Base-by-base conservation (phyloP, 2,113 vertebrate species). In the Melanerpes formicivorus region DNA sequence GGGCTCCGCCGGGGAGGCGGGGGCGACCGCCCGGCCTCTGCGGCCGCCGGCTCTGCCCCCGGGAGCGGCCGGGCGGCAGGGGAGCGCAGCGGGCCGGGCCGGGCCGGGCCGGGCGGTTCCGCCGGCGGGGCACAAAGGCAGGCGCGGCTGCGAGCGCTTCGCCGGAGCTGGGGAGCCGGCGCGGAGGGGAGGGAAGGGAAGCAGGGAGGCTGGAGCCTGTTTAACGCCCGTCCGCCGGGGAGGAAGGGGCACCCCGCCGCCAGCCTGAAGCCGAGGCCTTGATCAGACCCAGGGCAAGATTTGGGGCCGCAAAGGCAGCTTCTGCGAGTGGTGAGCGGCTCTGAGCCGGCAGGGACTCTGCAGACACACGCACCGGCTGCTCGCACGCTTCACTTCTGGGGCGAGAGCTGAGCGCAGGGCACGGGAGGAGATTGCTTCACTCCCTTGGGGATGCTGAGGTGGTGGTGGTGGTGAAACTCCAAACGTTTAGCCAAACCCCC, bases 1-100 rank as follows among this genome's bases (percentile, higher is more conserved):
- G 92, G 92, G 88, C 92, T 75, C 84, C 88, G 71, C 75, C 65
- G 71, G 76, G 71, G 84, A 80, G 88, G 84, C 88, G 93, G 70
- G 63, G 26, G 23, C 13, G 59, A 70, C 55, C 66, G 73, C 63
- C 34, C 64, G 63, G 85, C 58, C 40, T 69, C 44, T 11, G 44
- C 59, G n/a, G 74, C 40, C 60, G 75, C 40, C 62, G 60, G 70
- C 71, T 50, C 34, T 54, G 58, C 27, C 80, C 30, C 52, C 54
- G 19, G 52, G 40, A 29, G 73, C 65, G 3, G 1, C 48, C 12
- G 76, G 34, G 58, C 3, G 37, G 80, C 75, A 79, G 46, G 30
- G 64, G 25, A 42, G 42, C 13, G 42, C 14, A 42, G 40, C 40
- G 11, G 40, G 34, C 9, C 34, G 34, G 34, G 72, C 4, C 52